phyloP scores from a whole-genome alignment of 2,797 vertebrate genomes.

The Acipenser oxyrinchus region DNA sequence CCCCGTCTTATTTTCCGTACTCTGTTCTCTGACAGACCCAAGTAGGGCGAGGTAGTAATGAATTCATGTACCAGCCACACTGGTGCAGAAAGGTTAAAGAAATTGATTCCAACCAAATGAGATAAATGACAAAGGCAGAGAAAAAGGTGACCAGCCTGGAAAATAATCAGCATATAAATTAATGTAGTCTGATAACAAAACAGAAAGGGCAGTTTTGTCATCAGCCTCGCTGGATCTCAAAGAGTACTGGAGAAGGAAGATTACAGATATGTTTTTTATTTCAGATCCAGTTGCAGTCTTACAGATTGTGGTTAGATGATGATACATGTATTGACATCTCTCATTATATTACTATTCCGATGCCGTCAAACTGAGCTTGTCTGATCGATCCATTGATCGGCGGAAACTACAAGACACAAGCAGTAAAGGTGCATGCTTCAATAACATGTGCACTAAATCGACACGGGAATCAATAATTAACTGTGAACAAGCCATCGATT shows the following conservation, averaged over 20 bases:
- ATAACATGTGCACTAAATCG: too few species aligned
- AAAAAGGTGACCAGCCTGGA: constrained; percentile 29
- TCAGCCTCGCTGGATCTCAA: constrained; percentile 26
- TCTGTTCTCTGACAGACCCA: constrained; percentile 20
- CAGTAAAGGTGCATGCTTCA: too few species aligned
- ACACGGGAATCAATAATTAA: too few species aligned
- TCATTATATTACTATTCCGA: too few species aligned
- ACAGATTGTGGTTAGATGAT: too few species aligned
- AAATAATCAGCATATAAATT: constrained; percentile 56
- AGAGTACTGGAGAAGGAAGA: constrained; percentile 25
- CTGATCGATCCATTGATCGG: too few species aligned
- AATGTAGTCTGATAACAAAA: constrained; percentile 39
- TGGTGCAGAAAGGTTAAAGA: constrained; percentile 43
- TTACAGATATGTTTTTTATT: background rate
- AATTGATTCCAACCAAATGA: constrained; percentile 49
- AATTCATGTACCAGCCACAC: constrained; percentile 30
- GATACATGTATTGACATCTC: too few species aligned
- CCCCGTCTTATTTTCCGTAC: background rate
- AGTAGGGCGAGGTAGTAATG: constrained; percentile 36
- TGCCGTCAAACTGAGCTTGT: too few species aligned
- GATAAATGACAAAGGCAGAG: constrained; percentile 39
- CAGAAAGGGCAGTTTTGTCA: constrained; percentile 31
- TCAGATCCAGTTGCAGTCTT: too few species aligned
- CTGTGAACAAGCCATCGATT: too few species aligned
- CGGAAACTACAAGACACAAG: too few species aligned